Evolutionary conservation across 2,113 vertebrate species (phyloP).

Genomic region (Oryzias melastigma): DNA sequence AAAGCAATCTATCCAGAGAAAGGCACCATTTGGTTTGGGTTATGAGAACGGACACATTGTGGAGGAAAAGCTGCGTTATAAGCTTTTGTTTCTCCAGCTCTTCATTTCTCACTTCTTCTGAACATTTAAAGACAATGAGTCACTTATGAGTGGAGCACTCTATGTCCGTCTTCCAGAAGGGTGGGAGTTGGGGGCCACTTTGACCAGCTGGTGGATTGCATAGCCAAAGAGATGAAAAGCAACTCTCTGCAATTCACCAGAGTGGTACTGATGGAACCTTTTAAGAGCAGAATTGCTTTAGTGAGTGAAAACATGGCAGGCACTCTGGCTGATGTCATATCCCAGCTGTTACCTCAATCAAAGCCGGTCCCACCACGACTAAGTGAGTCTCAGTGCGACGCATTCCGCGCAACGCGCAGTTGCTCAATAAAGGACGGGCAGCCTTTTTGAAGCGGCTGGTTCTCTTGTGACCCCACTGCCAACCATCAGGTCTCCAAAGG

Average conservation of each 20-base stretch:
- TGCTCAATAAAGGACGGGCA: slow-evolving; percentile 55
- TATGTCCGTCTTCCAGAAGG: slow-evolving; percentile 39
- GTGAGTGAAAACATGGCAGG: slow-evolving; percentile 78
- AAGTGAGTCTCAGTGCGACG: slow-evolving; percentile 55
- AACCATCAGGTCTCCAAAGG: slow-evolving; percentile 58
- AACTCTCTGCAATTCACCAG: slow-evolving; percentile 70
- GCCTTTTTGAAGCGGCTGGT: slow-evolving; percentile 59
- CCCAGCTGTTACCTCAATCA: slow-evolving; percentile 79
- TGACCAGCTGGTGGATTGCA: slow-evolving; percentile 69
- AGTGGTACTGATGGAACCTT: slow-evolving; percentile 77
- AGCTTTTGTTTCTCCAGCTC: slow-evolving; percentile 21
- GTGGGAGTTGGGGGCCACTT: slow-evolving; percentile 24
- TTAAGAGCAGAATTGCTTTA: slow-evolving; percentile 75
- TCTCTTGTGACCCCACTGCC: slow-evolving; percentile 60
- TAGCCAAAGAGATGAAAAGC: slow-evolving; percentile 76
- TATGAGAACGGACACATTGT: slow-evolving; percentile 33
- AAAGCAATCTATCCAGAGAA: slow-evolving; percentile 50
- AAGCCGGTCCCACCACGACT: slow-evolving; percentile 62
- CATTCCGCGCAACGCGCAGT: slow-evolving; percentile 59
- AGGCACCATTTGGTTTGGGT: slow-evolving; percentile 59
- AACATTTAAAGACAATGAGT: slow-evolving; percentile 49
- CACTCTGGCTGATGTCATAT: slow-evolving; percentile 75
- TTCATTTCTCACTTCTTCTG: slow-evolving; percentile 26
- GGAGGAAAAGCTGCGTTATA: slow-evolving; percentile 3
- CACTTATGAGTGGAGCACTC: slow-evolving; percentile 48